phyloP scores from a whole-genome alignment of 2,888 invertebrate genomes.

The Myopa testacea region DNA sequence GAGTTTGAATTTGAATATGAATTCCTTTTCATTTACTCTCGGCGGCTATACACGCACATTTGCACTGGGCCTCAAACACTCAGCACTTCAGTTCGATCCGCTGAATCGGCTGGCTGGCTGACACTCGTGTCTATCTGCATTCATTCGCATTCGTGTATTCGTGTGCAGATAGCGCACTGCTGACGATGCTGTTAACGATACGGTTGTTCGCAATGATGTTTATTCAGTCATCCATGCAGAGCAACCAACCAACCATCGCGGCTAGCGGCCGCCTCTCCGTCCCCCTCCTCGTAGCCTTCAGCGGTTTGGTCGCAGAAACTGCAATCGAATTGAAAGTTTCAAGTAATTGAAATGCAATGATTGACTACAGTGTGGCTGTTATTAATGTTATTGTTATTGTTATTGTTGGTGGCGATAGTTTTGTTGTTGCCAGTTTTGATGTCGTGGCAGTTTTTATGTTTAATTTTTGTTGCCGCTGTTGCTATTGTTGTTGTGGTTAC shows the following conservation, averaged over 20 bases:
- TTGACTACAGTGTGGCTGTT: not conserved
- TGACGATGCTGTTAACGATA: conserved; percentile 9
- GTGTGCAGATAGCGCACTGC: not conserved
- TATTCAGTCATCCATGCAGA: not conserved
- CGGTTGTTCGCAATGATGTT: conserved; percentile 1
- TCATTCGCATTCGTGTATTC: conserved; percentile 4
- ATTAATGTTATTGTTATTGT: not conserved
- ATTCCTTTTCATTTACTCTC: conserved; percentile 4
- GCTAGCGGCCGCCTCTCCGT: no score
- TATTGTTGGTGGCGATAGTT: not conserved
- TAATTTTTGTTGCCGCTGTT: not conserved
- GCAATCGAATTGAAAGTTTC: conserved; percentile 18
- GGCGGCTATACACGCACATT: not conserved
- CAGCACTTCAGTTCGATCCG: not conserved
- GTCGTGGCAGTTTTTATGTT: not conserved
- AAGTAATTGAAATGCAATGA: conserved; percentile 11
- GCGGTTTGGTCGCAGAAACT: not conserved
- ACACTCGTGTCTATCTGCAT: not conserved
- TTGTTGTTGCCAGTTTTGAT: not conserved
- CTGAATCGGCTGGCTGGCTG: no score
- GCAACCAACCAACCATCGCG: not conserved
- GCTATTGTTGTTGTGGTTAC: not conserved
- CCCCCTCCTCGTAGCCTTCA: not conserved
- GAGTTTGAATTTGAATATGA: conserved; percentile 25
- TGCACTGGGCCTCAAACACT: not conserved